These are phyloP conservation scores for Callimorpha dominula DNA, from an alignment of 2,888 invertebrate genomes.

Conservation along the genomic window DNA sequence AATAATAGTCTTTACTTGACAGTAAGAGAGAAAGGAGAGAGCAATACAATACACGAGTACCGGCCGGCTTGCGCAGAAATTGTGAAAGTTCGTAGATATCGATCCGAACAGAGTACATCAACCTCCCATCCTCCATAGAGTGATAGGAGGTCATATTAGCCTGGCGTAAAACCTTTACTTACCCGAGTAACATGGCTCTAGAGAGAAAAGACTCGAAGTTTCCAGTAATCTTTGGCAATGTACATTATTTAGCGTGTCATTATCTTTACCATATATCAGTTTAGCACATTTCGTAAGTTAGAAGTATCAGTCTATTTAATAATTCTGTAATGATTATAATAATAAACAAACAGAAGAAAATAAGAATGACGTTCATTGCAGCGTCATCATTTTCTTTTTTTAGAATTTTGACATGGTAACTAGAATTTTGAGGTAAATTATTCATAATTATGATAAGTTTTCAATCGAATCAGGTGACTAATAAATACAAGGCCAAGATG, in stretches of 20 bases:
- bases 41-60: not conserved
- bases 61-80: conserved; percentile 1
- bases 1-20: not conserved
- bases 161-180: not conserved
- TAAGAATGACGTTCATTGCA: not conserved
- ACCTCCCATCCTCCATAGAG: not conserved
- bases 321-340: not conserved
- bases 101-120: not conserved
- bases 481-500: conserved; percentile 2
- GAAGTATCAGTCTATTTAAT: not conserved
- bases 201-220: not conserved
- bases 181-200: not conserved
- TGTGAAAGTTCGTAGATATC: not conserved
- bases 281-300: not conserved
- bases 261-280: not conserved
- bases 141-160: too few relatives aligned
- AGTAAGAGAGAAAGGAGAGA: conserved; percentile 4
- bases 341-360: not conserved
- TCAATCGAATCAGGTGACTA: conserved; percentile 1
- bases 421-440: not conserved
- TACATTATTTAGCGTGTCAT: not conserved
- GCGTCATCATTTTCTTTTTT: too few relatives aligned
- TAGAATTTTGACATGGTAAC: too few relatives aligned
- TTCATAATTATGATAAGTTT: not conserved
- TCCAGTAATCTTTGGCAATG: not conserved